Evolutionary conservation across 1,140 invertebrate species (phyloP).

Genomic region (Habropoda laboriosa): DNA sequence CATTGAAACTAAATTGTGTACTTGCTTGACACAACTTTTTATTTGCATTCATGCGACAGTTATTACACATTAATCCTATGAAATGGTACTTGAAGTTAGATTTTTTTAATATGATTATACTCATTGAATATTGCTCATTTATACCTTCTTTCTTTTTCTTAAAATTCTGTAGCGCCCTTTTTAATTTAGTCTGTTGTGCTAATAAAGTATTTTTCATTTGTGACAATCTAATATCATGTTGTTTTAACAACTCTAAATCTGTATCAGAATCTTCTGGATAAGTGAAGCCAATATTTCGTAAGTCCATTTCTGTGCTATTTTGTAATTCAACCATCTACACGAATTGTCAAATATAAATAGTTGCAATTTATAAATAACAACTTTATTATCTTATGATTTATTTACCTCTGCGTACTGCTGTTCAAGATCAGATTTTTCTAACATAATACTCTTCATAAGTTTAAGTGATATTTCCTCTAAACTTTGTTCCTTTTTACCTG

Average conservation of each 20-base stretch:
- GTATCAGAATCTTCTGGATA: slow-evolving; percentile 85
- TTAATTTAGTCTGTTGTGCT: slow-evolving; percentile 86
- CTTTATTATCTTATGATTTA: slow-evolving; percentile 19
- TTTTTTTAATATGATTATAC: neutral
- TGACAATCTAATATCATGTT: slow-evolving; percentile 85
- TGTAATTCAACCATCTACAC: slow-evolving; percentile 84
- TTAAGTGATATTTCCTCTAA: slow-evolving; percentile 90
- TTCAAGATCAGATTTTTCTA: slow-evolving; percentile 86
- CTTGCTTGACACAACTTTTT: slow-evolving; percentile 74
- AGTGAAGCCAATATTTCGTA: slow-evolving; percentile 85
- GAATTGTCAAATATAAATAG: neutral
- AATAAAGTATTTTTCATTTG: slow-evolving; percentile 84
- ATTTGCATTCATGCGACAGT: slow-evolving; percentile 69
- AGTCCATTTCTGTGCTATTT: slow-evolving; percentile 81
- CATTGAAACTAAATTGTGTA: slow-evolving; percentile 74
- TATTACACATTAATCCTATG: slow-evolving; percentile 70
- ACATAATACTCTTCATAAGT: slow-evolving; percentile 86
- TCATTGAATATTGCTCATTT: neutral
- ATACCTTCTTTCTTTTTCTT: slow-evolving; percentile 74
- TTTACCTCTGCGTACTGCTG: slow-evolving; percentile 84
- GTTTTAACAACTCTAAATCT: slow-evolving; percentile 85
- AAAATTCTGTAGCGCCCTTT: slow-evolving; percentile 78
- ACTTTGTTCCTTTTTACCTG: slow-evolving; percentile 83
- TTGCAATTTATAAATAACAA: neutral
- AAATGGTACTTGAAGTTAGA: slow-evolving; percentile 34